A percentile compares a stretch with the other conserved stretches of the same genome.
phyloP scores from a whole-genome alignment of 2,888 invertebrate genomes.

The Ellobium chinense region DNA sequence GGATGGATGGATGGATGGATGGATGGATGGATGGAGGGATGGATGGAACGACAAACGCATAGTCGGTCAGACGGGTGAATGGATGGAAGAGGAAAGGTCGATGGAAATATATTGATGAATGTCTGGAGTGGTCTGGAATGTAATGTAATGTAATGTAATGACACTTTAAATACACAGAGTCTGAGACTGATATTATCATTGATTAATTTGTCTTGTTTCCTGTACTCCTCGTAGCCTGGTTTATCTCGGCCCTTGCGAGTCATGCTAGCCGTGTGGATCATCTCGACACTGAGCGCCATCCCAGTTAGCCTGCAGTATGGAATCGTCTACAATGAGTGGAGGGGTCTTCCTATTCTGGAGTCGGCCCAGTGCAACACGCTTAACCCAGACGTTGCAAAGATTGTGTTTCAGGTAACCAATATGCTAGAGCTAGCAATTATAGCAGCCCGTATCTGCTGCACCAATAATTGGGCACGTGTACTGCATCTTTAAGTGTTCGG shows the following conservation, averaged over 20 bases:
- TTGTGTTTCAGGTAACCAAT: constrained; percentile 37
- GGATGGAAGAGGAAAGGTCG: too few species aligned
- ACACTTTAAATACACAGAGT: too few species aligned
- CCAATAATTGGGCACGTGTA: too few species aligned
- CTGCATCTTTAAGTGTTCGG: too few species aligned
- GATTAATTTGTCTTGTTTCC: too few species aligned
- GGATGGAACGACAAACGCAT: background rate
- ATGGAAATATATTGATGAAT: too few species aligned
- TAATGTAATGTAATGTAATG: too few species aligned
- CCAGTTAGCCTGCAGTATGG: constrained; percentile 87
- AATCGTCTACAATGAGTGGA: constrained; percentile 79
- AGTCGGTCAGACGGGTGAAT: background rate
- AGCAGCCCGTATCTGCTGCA: too few species aligned
- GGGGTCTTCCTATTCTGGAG: constrained; percentile 80
- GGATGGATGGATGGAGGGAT: background rate
- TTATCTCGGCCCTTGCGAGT: constrained; percentile 89
- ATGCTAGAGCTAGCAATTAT: too few species aligned
- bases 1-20: constrained; percentile 2
- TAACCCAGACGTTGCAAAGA: constrained; percentile 31
- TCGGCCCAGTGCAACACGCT: constrained; percentile 82
- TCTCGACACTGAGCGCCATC: constrained; percentile 84
- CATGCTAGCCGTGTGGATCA: constrained; percentile 89
- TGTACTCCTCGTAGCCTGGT: constrained; percentile 80
- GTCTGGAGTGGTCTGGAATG: too few species aligned
- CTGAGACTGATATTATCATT: too few species aligned